phyloP scores from a whole-genome alignment of 2,797 vertebrate genomes.

The Gallirallus australis region DNA sequence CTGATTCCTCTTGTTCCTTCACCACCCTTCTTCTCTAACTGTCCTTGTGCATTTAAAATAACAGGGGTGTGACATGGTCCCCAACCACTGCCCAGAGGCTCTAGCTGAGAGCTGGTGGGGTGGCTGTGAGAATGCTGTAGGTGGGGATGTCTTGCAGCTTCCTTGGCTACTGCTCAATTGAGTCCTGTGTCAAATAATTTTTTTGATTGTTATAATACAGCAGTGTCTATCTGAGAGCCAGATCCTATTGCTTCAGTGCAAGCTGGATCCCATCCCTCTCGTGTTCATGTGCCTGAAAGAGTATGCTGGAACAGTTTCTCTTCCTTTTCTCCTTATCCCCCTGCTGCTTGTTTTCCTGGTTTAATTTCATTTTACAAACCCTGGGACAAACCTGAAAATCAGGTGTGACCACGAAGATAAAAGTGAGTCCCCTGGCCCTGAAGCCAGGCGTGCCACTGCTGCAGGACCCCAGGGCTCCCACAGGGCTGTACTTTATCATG shows the following conservation, averaged over 20 bases:
- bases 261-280: neutral
- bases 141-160: neutral
- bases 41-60: neutral
- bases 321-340: neutral
- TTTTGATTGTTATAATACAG: neutral
- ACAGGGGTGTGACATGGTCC: neutral
- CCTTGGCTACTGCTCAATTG: accelerated
- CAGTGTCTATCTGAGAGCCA: neutral
- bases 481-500: neutral
- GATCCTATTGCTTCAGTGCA: neutral
- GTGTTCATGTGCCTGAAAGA: neutral
- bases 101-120: neutral
- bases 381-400: conserved; percentile 35
- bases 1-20: neutral
- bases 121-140: neutral
- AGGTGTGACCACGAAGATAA: neutral
- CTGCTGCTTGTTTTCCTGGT: neutral
- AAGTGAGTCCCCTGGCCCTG: neutral
- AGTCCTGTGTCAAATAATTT: neutral
- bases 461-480: neutral
- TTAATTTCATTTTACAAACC: neutral
- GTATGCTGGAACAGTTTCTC: accelerated
- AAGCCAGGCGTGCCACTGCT: neutral
- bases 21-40: neutral
- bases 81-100: accelerated